phyloP scores from a whole-genome alignment of 2,888 invertebrate species.

The Furcula furcula region DNA sequence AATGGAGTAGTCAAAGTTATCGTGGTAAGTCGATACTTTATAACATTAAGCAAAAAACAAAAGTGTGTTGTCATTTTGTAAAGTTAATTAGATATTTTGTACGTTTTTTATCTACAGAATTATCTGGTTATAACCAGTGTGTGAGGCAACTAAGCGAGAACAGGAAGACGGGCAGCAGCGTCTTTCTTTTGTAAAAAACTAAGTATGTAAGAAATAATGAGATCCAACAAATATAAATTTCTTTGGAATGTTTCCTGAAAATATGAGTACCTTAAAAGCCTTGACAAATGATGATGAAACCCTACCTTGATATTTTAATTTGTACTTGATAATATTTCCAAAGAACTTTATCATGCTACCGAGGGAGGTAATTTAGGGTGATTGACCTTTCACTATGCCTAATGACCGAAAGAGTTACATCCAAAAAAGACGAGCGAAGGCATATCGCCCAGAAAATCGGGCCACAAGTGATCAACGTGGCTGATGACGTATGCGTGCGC shows the following conservation, averaged over 20 bases:
- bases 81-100: background rate
- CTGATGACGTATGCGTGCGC: conserved; percentile 23
- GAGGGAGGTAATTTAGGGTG: background rate
- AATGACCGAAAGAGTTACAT: background rate
- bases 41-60: conserved; percentile 1
- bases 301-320: too few relatives aligned
- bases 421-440: background rate
- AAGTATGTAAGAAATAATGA: too few relatives aligned
- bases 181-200: too few relatives aligned
- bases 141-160: too few relatives aligned
- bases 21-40: background rate
- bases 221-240: too few relatives aligned
- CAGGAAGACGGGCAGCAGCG: too few relatives aligned
- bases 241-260: too few relatives aligned
- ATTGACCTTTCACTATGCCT: background rate
- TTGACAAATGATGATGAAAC: background rate
- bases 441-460: background rate
- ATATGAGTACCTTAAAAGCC: background rate
- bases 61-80: background rate
- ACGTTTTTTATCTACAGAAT: too few relatives aligned
- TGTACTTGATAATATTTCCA: too few relatives aligned
- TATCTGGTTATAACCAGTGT: too few relatives aligned
- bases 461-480: conserved; percentile 11
- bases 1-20: background rate
- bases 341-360: background rate